phyloP scores from a whole-genome alignment of 2,888 invertebrate species.

The Stenurella melanura region DNA sequence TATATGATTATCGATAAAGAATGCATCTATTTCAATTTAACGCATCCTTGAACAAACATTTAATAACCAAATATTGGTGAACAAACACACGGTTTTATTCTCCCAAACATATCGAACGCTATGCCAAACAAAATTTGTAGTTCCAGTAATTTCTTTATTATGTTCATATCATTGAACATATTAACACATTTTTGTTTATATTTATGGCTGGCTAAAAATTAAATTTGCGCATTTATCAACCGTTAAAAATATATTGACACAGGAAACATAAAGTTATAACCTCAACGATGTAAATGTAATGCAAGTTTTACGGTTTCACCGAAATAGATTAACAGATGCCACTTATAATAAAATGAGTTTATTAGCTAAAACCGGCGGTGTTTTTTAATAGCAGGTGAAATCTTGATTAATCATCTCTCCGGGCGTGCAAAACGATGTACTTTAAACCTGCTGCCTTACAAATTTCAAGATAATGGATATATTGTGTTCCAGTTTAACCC shows the following conservation, averaged over 20 bases:
- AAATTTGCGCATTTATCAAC: background rate
- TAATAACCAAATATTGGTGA: background rate
- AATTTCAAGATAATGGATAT: slow-evolving; percentile 37
- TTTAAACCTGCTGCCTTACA: background rate
- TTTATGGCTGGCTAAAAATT: background rate
- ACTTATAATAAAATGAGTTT: slow-evolving; percentile 13
- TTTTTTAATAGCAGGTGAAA: slow-evolving; percentile 23
- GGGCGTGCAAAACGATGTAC: slow-evolving; percentile 15
- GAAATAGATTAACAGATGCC: slow-evolving; percentile 19
- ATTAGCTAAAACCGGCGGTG: background rate
- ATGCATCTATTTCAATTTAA: background rate
- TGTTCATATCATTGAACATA: background rate
- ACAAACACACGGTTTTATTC: background rate
- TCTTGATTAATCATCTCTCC: slow-evolving; percentile 7
- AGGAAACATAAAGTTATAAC: slow-evolving; percentile 20
- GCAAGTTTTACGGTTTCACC: background rate
- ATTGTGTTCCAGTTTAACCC: slow-evolving; percentile 33
- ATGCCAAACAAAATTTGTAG: background rate
- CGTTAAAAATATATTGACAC: slow-evolving; percentile 13
- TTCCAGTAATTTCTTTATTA: background rate
- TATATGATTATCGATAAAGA: background rate
- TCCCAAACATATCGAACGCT: background rate
- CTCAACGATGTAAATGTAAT: slow-evolving; percentile 18
- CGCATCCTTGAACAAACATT: background rate
- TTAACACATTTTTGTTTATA: slow-evolving; percentile 9